Conservation (phyloP, 2,888 invertebrate species). For the Napeogenes inachia region DNA sequence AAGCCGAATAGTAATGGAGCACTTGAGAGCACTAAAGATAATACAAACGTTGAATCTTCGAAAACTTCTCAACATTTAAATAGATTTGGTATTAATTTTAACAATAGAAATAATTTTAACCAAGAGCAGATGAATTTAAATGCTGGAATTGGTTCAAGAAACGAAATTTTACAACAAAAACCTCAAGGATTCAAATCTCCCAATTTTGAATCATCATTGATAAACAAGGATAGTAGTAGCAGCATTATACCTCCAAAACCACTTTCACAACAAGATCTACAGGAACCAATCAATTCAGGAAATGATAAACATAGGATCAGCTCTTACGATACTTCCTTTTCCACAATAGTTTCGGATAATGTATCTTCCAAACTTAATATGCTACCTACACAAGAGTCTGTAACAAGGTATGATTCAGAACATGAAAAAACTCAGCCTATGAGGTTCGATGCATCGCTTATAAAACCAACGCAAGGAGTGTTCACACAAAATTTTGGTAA, state of each 20-base stretch:
- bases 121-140: slow-evolving; percentile 29
- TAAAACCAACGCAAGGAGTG: background rate
- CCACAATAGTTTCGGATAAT: slow-evolving; percentile 7
- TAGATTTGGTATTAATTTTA: background rate
- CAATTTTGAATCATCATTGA: slow-evolving; percentile 7
- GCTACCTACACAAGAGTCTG: background rate
- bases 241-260: slow-evolving; percentile 5
- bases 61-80: no score
- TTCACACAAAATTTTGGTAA: background rate
- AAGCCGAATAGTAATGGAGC: slow-evolving; percentile 35
- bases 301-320: slow-evolving; percentile 14
- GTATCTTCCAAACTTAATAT: background rate
- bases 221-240: background rate
- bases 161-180: slow-evolving; percentile 38
- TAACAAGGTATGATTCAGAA: slow-evolving; percentile 4
- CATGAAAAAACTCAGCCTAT: background rate
- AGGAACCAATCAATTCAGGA: slow-evolving; percentile 12
- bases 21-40: slow-evolving; percentile 15
- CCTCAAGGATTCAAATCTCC: slow-evolving; percentile 21
- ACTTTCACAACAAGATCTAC: slow-evolving; percentile 26
- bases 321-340: slow-evolving; percentile 16
- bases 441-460: background rate
- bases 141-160: slow-evolving; percentile 35
- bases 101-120: slow-evolving; percentile 29
- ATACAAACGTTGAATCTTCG: background rate